A percentile compares a stretch with the other conserved stretches of the same genome.
These are phyloP conservation scores for Chymomyza caudatula DNA, from an alignment of 2,888 invertebrate species.

Conservation along the genomic window DNA sequence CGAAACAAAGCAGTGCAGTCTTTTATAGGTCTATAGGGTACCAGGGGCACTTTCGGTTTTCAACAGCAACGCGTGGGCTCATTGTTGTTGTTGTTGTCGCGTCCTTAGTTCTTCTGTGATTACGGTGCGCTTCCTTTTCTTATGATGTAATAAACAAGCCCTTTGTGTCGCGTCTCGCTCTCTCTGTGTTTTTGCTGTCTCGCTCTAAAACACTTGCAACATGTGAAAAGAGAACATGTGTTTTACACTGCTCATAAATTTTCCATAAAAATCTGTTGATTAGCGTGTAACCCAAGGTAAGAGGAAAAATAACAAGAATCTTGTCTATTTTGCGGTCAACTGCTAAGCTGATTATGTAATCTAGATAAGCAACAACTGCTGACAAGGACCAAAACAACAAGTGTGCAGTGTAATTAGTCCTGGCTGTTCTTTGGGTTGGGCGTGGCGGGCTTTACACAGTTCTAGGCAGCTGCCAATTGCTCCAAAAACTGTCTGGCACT, in stretches of 20 bases:
- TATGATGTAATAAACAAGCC: slow-evolving; percentile 67
- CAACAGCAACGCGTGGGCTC: slow-evolving; percentile 29
- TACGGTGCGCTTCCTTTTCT: slow-evolving; percentile 43
- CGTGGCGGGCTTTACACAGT: slow-evolving; percentile 2
- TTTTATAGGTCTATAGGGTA: slow-evolving; percentile 73
- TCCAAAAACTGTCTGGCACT: not conserved
- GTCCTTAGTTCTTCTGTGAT: slow-evolving; percentile 4
- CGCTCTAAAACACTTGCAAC: slow-evolving; percentile 24
- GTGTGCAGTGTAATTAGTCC: not conserved
- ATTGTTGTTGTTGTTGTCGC: slow-evolving; percentile 9
- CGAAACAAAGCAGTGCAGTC: slow-evolving; percentile 62
- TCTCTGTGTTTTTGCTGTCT: slow-evolving; percentile 17
- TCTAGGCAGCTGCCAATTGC: slow-evolving; percentile 2
- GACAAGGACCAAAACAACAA: slow-evolving; percentile 29
- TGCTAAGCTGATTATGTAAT: slow-evolving; percentile 44
- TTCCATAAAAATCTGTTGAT: slow-evolving; percentile 64
- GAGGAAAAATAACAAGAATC: slow-evolving; percentile 37
- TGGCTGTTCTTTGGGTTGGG: slow-evolving; percentile 10
- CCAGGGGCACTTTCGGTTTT: slow-evolving; percentile 69
- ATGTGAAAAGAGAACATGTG: slow-evolving; percentile 68
- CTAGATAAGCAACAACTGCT: slow-evolving; percentile 42
- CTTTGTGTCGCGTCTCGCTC: slow-evolving; percentile 32
- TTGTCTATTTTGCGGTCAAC: slow-evolving; percentile 57
- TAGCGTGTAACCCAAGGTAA: too few relatives aligned
- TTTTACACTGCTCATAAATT: slow-evolving; percentile 58